A percentile compares a stretch with the other conserved stretches of the same genome.
Conservation (phyloP, 2,113 vertebrate species). For the Trematocara marginatum region DNA sequence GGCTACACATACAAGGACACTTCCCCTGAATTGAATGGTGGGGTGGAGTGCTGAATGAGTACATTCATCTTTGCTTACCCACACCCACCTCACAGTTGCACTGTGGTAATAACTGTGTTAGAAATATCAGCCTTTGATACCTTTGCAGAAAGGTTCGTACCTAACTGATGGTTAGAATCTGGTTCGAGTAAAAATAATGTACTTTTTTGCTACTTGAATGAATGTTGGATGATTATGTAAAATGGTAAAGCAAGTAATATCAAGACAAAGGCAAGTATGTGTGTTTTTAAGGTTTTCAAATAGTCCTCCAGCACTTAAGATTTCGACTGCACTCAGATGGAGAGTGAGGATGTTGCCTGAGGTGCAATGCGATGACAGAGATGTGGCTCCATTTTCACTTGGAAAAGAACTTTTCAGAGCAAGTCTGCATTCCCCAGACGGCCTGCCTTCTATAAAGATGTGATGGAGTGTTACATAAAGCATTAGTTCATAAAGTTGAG, state of each 20-base stretch:
- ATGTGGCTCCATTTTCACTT: slow-evolving; percentile 45
- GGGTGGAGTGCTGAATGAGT: slow-evolving; percentile 40
- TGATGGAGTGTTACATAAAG: slow-evolving; percentile 25
- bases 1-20: slow-evolving; percentile 40
- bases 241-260: background rate
- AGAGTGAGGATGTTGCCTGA: slow-evolving; percentile 20
- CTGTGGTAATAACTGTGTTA: slow-evolving; percentile 10
- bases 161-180: background rate
- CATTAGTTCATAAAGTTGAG: slow-evolving; percentile 22
- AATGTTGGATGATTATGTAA: background rate
- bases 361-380: slow-evolving; percentile 24
- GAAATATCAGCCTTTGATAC: slow-evolving; percentile 34
- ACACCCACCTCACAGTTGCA: slow-evolving; percentile 25
- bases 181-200: background rate
- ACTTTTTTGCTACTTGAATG: background rate
- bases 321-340: slow-evolving; percentile 12
- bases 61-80: slow-evolving; percentile 42
- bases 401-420: slow-evolving; percentile 4
- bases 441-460: slow-evolving; percentile 1
- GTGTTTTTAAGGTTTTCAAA: slow-evolving; percentile 44
- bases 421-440: background rate
- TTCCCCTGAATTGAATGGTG: slow-evolving; percentile 38
- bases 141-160: background rate
- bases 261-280: slow-evolving; percentile 6
- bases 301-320: slow-evolving; percentile 22